Evolutionary conservation across 1,140 invertebrate species (phyloP), one percentile per base, ranked within the genome.

Genomic region (Drosophila paulistorum): DNA sequence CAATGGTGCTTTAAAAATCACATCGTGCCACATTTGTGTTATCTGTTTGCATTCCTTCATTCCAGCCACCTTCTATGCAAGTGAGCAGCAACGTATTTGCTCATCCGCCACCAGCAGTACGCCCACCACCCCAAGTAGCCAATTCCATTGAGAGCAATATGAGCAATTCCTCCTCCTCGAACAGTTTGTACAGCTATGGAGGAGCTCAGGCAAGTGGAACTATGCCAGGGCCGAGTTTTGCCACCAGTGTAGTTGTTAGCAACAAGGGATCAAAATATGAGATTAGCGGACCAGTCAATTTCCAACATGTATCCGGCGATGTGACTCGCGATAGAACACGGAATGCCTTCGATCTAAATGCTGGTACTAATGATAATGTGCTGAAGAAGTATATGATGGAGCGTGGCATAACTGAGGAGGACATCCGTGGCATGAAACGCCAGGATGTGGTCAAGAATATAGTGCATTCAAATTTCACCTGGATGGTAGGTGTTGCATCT

Each of bases 301-400:
- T 91, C 13, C 81, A 86, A 55, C 90, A 91, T 58, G 78, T 91
- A 1, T 77, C 90, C 7, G 90, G 90, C 0, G 90, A 91, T 72
- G 83, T 91, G 17, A 90, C 81, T 0, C 65, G 90, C 6, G 90
- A 91, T 69, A 74, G 87, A 7, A 91, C 90, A 6, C 74, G 90
- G 10, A 90, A 91, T 51, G 90, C 90, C 14, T 91, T 91, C 26
- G 90, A 91, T 17, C 61, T 91, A 13, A 79, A 30, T 39, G 68
- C 67, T 2, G 72, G 70, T 1, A 37, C 59, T 30, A 91, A 86
- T 48, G 90, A 91, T 13, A 91, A 91, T 57, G 85, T 91, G 9
- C 68, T 91, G 7, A 71, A 77, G 39, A 91, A 91, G 63, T 91
- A 91, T 62, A 86, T 91, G 90, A 90, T 91, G 54, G 90, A 91